Evolutionary conservation across 2,888 invertebrate species (phyloP).

Genomic region (Ormyrus pomaceus): DNA sequence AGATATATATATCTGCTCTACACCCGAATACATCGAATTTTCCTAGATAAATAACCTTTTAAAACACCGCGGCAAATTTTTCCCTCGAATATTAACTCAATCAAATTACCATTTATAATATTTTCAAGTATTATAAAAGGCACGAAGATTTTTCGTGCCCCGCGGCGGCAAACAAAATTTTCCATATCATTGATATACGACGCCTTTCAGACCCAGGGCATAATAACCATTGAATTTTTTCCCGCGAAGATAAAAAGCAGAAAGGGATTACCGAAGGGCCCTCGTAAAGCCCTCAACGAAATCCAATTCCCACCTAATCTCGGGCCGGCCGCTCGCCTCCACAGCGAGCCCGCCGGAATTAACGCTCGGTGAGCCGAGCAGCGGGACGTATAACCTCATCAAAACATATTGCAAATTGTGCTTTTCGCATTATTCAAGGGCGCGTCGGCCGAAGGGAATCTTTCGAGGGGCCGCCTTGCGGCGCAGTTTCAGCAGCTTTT

Average conservation of each 20-base stretch:
- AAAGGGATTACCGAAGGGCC: not conserved
- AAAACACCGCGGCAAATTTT: too few species aligned
- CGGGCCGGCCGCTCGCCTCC: not conserved
- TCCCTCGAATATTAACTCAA: too few species aligned
- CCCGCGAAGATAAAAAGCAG: not conserved
- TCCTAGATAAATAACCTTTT: too few species aligned
- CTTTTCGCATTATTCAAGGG: slow-evolving; percentile 21
- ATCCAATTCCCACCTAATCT: slow-evolving; percentile 31
- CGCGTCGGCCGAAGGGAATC: too few species aligned
- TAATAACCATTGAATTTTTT: not conserved
- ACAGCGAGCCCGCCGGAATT: not conserved
- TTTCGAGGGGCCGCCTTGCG: not conserved
- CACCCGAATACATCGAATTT: too few species aligned
- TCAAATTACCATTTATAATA: too few species aligned
- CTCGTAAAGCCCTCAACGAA: not conserved
- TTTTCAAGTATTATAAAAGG: too few species aligned
- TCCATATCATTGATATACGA: too few species aligned
- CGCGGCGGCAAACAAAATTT: too few species aligned
- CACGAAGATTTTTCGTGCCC: too few species aligned
- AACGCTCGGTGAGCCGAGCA: not conserved
- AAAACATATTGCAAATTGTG: slow-evolving; percentile 43
- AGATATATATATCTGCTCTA: too few species aligned
- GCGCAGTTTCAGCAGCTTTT: slow-evolving; percentile 16
- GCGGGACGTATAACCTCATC: not conserved
- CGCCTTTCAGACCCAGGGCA: too few species aligned